Percentiles rank a stretch among this genome's conserved stretches.
These are phyloP conservation scores for Sparidentex hasta DNA, from an alignment of 2,797 vertebrate species.

Conservation along the genomic window DNA sequence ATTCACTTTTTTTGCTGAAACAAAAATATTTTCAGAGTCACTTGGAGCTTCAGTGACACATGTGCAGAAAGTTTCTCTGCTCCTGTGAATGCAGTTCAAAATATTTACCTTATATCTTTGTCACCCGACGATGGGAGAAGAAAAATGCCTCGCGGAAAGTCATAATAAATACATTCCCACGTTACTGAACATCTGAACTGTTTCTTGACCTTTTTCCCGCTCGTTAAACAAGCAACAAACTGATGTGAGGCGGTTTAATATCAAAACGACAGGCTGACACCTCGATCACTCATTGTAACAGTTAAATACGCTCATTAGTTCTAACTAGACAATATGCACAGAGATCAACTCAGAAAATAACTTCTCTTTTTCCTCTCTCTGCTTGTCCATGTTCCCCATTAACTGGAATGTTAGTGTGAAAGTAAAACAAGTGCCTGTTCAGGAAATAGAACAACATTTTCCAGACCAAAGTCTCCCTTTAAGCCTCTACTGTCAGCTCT, in stretches of 20 bases:
- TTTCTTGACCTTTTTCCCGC: neutral
- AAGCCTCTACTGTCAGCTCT: neutral
- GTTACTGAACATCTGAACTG: neutral
- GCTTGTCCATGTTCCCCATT: neutral
- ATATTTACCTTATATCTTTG: neutral
- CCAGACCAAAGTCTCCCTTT: neutral
- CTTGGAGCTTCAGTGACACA: neutral
- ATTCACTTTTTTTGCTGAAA: conserved; percentile 28
- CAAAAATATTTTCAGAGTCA: conserved; percentile 14
- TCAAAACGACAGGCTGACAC: neutral
- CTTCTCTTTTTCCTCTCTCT: neutral
- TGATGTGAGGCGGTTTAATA: neutral
- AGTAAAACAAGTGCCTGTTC: no score
- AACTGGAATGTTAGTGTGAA: conserved; percentile 18
- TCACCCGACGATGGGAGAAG: neutral
- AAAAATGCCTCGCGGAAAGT: neutral
- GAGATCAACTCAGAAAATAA: neutral
- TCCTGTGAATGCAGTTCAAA: neutral
- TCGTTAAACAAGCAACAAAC: conserved; percentile 18
- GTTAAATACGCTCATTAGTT: neutral
- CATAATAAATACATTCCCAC: neutral
- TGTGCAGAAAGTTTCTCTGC: conserved; percentile 6
- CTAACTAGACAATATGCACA: neutral
- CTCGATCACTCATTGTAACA: neutral
- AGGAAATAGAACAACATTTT: neutral